Percentiles rank a stretch among this genome's conserved stretches.
These are phyloP conservation scores for Linnaemya vulpina DNA, from an alignment of 2,888 invertebrate species.

Conservation along the genomic window DNA sequence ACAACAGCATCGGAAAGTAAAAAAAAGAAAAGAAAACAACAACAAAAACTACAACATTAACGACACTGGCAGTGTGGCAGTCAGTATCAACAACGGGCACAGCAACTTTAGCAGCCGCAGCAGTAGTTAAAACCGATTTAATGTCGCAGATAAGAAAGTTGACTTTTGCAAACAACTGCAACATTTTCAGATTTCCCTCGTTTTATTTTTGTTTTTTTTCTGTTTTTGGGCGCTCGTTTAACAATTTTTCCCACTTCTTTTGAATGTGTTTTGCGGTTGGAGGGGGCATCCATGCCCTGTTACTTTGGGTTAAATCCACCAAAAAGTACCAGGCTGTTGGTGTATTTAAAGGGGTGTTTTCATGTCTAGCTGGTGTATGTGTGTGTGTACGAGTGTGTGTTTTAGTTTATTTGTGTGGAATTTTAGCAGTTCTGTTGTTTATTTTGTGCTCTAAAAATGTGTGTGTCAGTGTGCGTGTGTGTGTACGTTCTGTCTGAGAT, in stretches of 20 bases:
- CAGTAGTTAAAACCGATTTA: conserved; percentile 70
- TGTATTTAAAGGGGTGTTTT: conserved; percentile 53
- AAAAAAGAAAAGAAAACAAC: conserved; percentile 12
- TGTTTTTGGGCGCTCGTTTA: conserved; percentile 15
- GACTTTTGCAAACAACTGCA: conserved; percentile 71
- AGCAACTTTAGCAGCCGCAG: conserved; percentile 61
- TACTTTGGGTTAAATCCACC: conserved; percentile 59
- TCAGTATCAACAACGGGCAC: conserved; percentile 46
- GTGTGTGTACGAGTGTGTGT: not conserved
- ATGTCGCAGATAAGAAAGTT: conserved; percentile 72
- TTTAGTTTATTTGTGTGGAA: not conserved
- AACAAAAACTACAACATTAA: conserved; percentile 25
- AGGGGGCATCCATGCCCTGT: conserved; percentile 35
- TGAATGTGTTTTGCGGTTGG: not conserved
- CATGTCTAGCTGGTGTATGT: conserved; percentile 20
- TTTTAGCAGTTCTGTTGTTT: conserved; percentile 51
- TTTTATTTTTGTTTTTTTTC: conserved; percentile 18
- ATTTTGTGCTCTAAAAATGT: conserved; percentile 4
- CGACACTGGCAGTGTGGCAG: conserved; percentile 56
- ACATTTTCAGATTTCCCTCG: conserved; percentile 43
- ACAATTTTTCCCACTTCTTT: conserved; percentile 49
- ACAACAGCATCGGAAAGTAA: not conserved
- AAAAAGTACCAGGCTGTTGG: conserved; percentile 29
- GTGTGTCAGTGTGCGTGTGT: not conserved
- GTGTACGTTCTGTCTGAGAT: conserved; percentile 49